Conservation (phyloP, 2,113 vertebrate species). For the Ptyas mucosa region DNA sequence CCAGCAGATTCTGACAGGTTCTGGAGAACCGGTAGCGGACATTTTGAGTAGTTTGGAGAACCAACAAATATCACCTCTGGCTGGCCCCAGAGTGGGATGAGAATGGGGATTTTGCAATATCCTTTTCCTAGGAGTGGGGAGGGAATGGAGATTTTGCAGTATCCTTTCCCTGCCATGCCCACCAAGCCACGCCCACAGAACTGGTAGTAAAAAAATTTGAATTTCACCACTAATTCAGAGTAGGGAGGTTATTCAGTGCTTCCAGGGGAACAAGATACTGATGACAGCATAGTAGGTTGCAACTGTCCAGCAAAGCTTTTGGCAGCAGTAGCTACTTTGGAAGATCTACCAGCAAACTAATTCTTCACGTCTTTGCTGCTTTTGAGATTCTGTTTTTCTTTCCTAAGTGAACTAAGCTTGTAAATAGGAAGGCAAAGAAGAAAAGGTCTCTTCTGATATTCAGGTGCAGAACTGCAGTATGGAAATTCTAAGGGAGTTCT, state of each 20-base stretch:
- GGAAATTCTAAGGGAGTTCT: background rate
- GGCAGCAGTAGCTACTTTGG: background rate
- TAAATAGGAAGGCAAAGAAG: background rate
- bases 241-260: background rate
- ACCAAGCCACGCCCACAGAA: no score
- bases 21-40: no score
- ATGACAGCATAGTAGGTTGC: background rate
- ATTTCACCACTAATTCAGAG: no score
- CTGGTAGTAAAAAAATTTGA: no score
- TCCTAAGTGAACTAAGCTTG: background rate
- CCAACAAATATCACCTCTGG: no score
- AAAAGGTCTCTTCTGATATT: background rate
- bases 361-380: background rate
- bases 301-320: background rate
- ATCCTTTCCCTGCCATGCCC: no score
- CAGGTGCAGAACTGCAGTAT: background rate
- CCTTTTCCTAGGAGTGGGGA: no score
- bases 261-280: background rate
- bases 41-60: no score
- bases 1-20: no score
- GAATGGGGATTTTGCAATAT: no score
- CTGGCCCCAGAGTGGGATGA: no score
- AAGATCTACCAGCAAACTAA: background rate
- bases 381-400: background rate
- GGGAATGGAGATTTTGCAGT: no score